phyloP scores from a whole-genome alignment of 2,888 invertebrate genomes.

The Linnaemya tessellans region DNA sequence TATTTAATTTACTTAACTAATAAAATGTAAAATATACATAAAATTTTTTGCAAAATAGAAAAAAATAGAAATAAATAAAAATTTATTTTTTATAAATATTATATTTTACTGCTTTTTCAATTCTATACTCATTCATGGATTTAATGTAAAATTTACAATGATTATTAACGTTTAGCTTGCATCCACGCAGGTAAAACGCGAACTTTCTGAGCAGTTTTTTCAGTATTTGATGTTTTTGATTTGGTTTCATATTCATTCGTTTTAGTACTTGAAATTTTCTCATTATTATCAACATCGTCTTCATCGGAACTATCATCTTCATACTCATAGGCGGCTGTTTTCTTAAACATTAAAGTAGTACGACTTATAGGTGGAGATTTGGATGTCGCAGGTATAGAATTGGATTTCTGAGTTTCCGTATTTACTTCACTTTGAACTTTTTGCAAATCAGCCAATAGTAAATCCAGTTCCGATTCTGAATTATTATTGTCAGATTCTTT shows the following conservation, averaged over 20 bases:
- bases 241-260: neutral
- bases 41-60: no score
- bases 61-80: no score
- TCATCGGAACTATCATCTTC: constrained; percentile 63
- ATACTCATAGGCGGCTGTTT: constrained; percentile 47
- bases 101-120: no score
- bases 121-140: no score
- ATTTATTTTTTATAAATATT: no score
- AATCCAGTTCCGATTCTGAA: constrained; percentile 62
- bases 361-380: neutral
- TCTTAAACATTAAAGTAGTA: constrained; percentile 22
- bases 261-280: neutral
- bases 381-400: neutral
- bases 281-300: constrained; percentile 20
- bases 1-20: no score
- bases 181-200: constrained; percentile 69
- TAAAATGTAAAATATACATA: no score
- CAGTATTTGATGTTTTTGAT: neutral
- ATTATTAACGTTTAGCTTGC: constrained; percentile 39
- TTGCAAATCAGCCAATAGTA: constrained; percentile 64
- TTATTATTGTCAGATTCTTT: neutral
- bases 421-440: constrained; percentile 40
- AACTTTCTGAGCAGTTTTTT: neutral
- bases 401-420: neutral
- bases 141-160: neutral